Percentiles rank a stretch among this genome's conserved stretches.
Evolutionary conservation across 2,888 invertebrate genomes (phyloP).

Genomic region (Ormyrus pomaceus): DNA sequence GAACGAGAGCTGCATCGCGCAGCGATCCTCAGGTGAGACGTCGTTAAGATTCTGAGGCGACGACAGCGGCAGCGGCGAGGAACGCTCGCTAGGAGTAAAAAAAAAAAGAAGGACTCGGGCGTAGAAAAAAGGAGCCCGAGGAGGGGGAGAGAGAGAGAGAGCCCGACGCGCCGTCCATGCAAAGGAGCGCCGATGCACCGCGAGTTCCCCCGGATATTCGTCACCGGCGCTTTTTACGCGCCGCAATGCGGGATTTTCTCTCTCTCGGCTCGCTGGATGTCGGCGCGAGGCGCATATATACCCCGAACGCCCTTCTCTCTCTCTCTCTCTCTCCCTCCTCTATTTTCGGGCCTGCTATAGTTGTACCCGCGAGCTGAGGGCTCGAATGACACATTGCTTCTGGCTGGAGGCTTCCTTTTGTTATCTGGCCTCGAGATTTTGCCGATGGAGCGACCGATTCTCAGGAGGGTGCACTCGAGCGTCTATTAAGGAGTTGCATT

Average conservation of each 20-base stretch:
- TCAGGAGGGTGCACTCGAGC: too few relatives aligned
- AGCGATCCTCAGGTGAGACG: slow-evolving; percentile 39
- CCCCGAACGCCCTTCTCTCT: neutral
- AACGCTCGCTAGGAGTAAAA: slow-evolving; percentile 3
- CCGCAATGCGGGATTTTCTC: slow-evolving; percentile 31
- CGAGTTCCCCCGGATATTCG: slow-evolving; percentile 43
- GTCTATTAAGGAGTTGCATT: too few relatives aligned
- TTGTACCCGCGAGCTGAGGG: too few relatives aligned
- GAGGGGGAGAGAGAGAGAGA: slow-evolving; percentile 14
- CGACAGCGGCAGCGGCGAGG: slow-evolving; percentile 59
- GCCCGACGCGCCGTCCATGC: slow-evolving; percentile 40
- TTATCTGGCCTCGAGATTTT: neutral
- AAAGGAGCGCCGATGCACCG: slow-evolving; percentile 6
- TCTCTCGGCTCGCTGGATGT: neutral
- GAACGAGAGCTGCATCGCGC: neutral
- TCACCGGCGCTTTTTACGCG: slow-evolving; percentile 37
- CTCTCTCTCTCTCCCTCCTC: neutral
- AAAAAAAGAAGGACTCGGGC: too few relatives aligned
- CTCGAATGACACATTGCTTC: too few relatives aligned
- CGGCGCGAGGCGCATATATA: too few relatives aligned
- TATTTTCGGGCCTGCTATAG: slow-evolving; percentile 9
- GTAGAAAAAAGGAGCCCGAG: neutral
- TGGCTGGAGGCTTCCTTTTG: too few relatives aligned
- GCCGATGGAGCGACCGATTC: neutral
- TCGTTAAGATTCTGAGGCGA: slow-evolving; percentile 63